Evolutionary conservation across 2,113 vertebrate genomes (phyloP), one percentile per base, ranked within the genome.

Genomic region (Nymphicus hollandicus): DNA sequence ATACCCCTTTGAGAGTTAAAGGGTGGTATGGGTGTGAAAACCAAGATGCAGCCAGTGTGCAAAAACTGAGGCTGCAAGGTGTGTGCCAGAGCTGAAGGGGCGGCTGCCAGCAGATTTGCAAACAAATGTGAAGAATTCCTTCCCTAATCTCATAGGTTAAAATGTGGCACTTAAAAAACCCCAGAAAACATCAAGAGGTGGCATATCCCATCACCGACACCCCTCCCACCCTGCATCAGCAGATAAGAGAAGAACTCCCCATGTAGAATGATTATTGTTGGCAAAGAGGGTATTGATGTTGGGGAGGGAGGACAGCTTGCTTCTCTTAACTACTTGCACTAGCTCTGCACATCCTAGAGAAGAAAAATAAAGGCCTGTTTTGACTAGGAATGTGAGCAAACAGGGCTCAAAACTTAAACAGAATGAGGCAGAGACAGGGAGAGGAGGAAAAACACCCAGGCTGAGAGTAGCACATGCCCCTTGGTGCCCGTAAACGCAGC

Each of bases 301-400:
- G 86, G 50, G 85, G 35, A 92, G 83, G 84, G 65, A 95, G 49
- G 86, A 89, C 60, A 89, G 86, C 74, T 90, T 88, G 46, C 58
- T 69, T 88, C 83, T 86, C 64, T 81, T 70, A 79, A 89, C 65
- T 83, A 39, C 74, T 89, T 77, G 50, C 27, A 43, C 61, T 93
- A 93, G 39, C 22, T n/a, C 77, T 86, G 84, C 74, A 91, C 55
- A 63, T 74, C 74, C 50, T 70, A 73, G 81, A 91, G 82, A 95
- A 95, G 78, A 66, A 97, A 96, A 96, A 93, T 50, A 95, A 91
- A 91, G 65, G 35, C 61, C 65, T 96, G 50, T 93, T 97, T 96
- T 92, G 80, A 96, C 86, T 94, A 95, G 72, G 47, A 89, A 81
- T 81, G 76, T 69, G 78, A 97, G 84, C 37, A 92, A 97, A 95